A percentile compares a stretch with the other conserved stretches of the same genome.
phyloP scores from a whole-genome alignment of 2,113 vertebrate genomes.

The Natator depressus region DNA sequence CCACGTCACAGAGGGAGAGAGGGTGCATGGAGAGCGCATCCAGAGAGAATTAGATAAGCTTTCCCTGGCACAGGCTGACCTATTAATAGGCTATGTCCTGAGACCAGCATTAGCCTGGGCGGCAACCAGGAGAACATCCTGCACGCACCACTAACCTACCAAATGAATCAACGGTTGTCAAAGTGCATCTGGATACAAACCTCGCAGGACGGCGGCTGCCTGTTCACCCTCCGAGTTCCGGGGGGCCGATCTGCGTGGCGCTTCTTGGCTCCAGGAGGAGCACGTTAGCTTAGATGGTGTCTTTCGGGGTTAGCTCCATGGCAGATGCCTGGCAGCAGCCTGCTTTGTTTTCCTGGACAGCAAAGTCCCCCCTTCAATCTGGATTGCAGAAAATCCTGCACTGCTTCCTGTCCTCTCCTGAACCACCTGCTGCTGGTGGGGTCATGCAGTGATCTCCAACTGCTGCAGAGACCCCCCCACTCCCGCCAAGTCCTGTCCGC shows the following conservation, averaged over 20 bases:
- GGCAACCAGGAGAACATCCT: not conserved
- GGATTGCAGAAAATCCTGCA: not conserved
- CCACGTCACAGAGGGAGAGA: not conserved
- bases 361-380: not conserved
- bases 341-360: not conserved
- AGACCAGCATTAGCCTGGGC: not conserved
- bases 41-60: not conserved
- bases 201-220: not conserved
- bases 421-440: accelerated
- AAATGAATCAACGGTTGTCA: accelerated
- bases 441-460: not conserved
- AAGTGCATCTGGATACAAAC: not conserved
- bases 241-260: not conserved
- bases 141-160: not conserved
- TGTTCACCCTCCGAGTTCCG: not conserved
- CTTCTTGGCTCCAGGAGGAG: accelerated
- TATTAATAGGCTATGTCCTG: accelerated
- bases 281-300: not conserved
- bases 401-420: not conserved
- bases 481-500: not conserved
- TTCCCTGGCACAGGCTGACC: not conserved
- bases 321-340: not conserved
- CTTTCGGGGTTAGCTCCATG: slow-evolving; percentile 42
- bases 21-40: not conserved
- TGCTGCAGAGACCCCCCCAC: not conserved